A percentile compares a stretch with the other conserved stretches of the same genome.
Evolutionary conservation across 2,888 invertebrate species (phyloP).

Genomic region (Ormyrus nitidulus): DNA sequence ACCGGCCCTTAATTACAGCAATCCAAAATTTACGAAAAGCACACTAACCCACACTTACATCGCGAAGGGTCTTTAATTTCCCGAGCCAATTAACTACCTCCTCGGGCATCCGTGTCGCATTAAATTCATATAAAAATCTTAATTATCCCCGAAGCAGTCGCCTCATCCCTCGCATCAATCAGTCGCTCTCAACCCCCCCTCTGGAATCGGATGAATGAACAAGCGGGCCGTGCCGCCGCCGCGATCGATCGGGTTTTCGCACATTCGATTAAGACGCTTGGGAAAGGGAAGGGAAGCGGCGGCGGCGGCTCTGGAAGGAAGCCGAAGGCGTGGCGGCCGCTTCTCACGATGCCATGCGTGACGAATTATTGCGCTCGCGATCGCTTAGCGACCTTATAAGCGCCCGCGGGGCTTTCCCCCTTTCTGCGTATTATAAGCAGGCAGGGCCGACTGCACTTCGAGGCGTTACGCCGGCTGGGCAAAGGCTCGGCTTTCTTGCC

Average conservation of each 20-base stretch:
- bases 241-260: no score
- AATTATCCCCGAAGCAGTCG: background rate
- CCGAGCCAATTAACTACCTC: conserved; percentile 10
- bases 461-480: no score
- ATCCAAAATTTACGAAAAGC: background rate
- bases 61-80: conserved; percentile 22
- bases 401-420: background rate
- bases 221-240: no score
- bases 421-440: background rate
- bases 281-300: conserved; percentile 11
- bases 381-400: conserved; percentile 26
- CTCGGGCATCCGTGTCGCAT: background rate
- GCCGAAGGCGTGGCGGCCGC: conserved; percentile 46
- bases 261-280: background rate
- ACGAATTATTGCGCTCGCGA: conserved; percentile 62
- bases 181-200: no score
- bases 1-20: conserved; percentile 8
- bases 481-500: no score
- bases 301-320: background rate
- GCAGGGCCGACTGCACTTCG: no score
- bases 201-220: no score
- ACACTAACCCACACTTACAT: background rate
- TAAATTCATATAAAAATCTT: background rate
- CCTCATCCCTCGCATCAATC: no score
- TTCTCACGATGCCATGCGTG: conserved; percentile 69